Conservation (phyloP, 2,797 vertebrate genomes). For the Zenarchopterus dispar region DNA sequence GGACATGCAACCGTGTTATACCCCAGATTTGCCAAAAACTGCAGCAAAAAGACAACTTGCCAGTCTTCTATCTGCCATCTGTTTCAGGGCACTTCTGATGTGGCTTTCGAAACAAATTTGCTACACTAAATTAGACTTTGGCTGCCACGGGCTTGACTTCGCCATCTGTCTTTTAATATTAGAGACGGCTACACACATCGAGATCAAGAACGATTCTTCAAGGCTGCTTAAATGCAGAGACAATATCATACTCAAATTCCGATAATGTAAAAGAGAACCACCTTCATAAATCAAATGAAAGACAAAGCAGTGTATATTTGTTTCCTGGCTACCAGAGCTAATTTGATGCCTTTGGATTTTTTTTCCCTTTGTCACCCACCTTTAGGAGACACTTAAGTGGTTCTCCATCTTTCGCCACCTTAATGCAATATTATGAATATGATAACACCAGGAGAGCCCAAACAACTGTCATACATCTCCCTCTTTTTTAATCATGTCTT, state of each 20-base stretch:
- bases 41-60: slow-evolving; percentile 42
- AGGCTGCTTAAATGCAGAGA: slow-evolving; percentile 29
- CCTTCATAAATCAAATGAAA: slow-evolving; percentile 54
- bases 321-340: slow-evolving; percentile 31
- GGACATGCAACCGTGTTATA: slow-evolving; percentile 43
- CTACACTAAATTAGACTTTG: slow-evolving; percentile 66
- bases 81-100: slow-evolving; percentile 50
- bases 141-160: slow-evolving; percentile 51
- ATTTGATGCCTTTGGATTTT: slow-evolving; percentile 64
- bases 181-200: slow-evolving; percentile 24
- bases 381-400: slow-evolving; percentile 12
- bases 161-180: slow-evolving; percentile 61
- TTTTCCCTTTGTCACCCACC: slow-evolving; percentile 40
- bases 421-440: slow-evolving; percentile 36
- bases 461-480: slow-evolving; percentile 14
- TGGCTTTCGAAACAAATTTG: slow-evolving; percentile 68
- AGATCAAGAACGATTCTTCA: slow-evolving; percentile 38
- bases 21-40: slow-evolving; percentile 39
- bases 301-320: slow-evolving; percentile 33
- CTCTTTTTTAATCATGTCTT: slow-evolving; percentile 40
- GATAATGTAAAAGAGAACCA: slow-evolving; percentile 40
- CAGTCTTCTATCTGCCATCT: slow-evolving; percentile 62
- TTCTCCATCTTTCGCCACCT: slow-evolving; percentile 25
- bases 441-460: slow-evolving; percentile 26
- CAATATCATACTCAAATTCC: slow-evolving; percentile 24